phyloP scores from a whole-genome alignment of 1,140 invertebrate genomes.

The Cotesia typhae region DNA sequence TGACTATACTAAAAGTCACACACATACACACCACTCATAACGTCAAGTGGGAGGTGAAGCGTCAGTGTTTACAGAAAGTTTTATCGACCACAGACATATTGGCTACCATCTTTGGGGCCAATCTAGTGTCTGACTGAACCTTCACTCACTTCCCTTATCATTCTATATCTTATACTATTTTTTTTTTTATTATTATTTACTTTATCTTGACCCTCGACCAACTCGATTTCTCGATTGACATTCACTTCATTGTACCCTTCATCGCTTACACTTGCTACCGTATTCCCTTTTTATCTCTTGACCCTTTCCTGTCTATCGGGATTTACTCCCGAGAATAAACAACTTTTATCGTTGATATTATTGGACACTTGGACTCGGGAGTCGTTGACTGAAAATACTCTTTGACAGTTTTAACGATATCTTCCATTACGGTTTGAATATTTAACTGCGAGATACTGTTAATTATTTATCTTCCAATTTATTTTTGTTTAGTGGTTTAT shows the following conservation, averaged over 20 bases:
- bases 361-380: conserved; percentile 38
- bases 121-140: conserved; percentile 45
- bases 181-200: conserved; percentile 1
- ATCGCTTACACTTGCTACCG: conserved; percentile 19
- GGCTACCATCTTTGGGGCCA: conserved; percentile 46
- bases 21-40: too few relatives aligned
- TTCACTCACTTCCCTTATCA: conserved; percentile 26
- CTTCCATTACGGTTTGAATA: conserved; percentile 34
- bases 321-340: conserved; percentile 52
- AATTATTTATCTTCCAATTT: conserved; percentile 16
- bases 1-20: too few relatives aligned
- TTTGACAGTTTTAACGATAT: conserved; percentile 48
- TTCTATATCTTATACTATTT: conserved; percentile 36
- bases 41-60: not conserved
- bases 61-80: conserved; percentile 51
- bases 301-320: conserved; percentile 26
- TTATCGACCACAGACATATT: conserved; percentile 56
- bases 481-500: not conserved
- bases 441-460: conserved; percentile 24
- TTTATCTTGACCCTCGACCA: conserved; percentile 29
- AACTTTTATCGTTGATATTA: conserved; percentile 51
- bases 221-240: conserved; percentile 21
- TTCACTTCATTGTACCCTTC: conserved; percentile 38
- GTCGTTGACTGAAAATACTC: conserved; percentile 15
- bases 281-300: conserved; percentile 17